Percentiles rank a stretch among this genome's conserved stretches.
Conservation (phyloP, 2,888 invertebrate species). For the Neocrepidodera transversa region DNA sequence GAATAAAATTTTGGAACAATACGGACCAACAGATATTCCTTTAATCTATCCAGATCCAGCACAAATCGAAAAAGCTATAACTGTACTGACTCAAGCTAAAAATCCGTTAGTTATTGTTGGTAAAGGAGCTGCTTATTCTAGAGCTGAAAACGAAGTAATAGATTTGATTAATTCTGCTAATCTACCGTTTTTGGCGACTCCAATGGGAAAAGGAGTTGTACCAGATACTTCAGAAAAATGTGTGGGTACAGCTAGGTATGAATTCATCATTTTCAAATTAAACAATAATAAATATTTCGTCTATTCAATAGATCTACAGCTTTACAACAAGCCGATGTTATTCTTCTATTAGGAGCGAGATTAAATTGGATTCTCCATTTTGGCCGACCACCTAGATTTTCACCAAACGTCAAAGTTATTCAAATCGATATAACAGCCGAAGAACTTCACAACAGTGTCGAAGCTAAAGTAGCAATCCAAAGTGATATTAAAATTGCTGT, state of each 20-base stretch:
- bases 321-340: conserved; percentile 85
- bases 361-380: conserved; percentile 99
- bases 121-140: conserved; percentile 72
- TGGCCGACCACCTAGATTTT: conserved; percentile 86
- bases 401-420: conserved; percentile 83
- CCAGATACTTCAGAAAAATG: conserved; percentile 73
- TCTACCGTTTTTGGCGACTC: conserved; percentile 91
- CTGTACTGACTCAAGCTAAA: conserved; percentile 72
- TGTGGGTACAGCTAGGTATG: conserved; percentile 79
- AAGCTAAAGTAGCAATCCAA: conserved; percentile 79
- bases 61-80: conserved; percentile 69
- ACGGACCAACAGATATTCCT: conserved; percentile 69
- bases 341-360: conserved; percentile 77
- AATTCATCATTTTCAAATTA: background rate
- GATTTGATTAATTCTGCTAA: conserved; percentile 75
- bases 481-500: conserved; percentile 83
- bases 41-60: conserved; percentile 73
- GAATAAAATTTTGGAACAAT: conserved; percentile 56
- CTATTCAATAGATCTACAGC: conserved; percentile 81
- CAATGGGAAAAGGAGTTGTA: conserved; percentile 91
- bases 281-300: too few species aligned
- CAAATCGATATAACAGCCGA: conserved; percentile 91
- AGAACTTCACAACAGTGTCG: conserved; percentile 90
- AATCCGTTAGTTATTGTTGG: conserved; percentile 91
- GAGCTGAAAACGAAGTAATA: conserved; percentile 76